Base-by-base conservation (phyloP, 2,888 invertebrate genomes). In the Ochlodes sylvanus region DNA sequence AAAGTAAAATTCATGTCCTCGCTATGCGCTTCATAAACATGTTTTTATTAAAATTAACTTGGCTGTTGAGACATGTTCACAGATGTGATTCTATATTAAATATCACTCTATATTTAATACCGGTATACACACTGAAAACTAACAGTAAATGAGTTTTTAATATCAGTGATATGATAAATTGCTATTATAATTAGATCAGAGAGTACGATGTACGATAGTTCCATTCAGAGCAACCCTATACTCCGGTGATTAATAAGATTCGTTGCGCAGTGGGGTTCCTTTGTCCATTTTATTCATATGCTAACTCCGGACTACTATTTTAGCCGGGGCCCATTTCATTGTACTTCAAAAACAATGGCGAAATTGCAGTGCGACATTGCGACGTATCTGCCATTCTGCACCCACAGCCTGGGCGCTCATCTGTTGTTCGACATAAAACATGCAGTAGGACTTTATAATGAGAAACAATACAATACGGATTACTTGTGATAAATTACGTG, bases 271-370 rank as follows among this genome's bases (percentile, higher is more conserved):
- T 78, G 82, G 83, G 84, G 84, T 80, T 82, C 85, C 83, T 86
- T 89, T 89, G 90, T 90, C 87, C 89, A 86, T 78, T 87, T 86
- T 89, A 90, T 91, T 90, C 88, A 90, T 90, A 89, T 90, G 90
- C 89, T 88, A 91, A 91, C 87, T 88, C 85, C 80, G 80, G 79
- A 75, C 79, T 79, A 80, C 82, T 84, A 84, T 85, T 85, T 83
- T 81, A 83, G 78, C 80, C 73, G 77, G 81, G 79, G 74, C 76
- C 79, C 69, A 83, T 81, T 82, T 86, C 83, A 85, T 87, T 86
- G 86, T 88, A 79, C 81, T 85, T 83, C 79, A 84, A 84, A 86
- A 87, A 86, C 86, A 87, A 87, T 83, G 73, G 83, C 75, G 80
- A 81, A 79, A 84, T 82, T 79, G 84, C 80, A 76, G 77, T 76